Conservation (phyloP, 92 coral and sea anemone species). For the Anthopleura xanthogrammica region DNA sequence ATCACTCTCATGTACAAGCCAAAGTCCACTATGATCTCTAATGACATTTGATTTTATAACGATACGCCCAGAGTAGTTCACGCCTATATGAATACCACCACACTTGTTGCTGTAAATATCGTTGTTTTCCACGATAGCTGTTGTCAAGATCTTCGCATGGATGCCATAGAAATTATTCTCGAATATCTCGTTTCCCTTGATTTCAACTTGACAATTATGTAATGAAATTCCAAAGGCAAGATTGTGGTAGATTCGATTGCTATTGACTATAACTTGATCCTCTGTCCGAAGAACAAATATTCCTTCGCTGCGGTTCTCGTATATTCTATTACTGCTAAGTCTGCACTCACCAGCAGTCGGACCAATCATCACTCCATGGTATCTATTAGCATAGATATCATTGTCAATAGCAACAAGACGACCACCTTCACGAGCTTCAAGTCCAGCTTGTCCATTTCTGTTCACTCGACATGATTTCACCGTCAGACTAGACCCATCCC, state of each 20-base stretch:
- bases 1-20: conserved; percentile 17
- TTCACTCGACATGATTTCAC: conserved; percentile 44
- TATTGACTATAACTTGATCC: conserved; percentile 5
- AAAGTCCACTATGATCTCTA: conserved; percentile 56
- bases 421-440: conserved; percentile 68
- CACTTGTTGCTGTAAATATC: conserved; percentile 54
- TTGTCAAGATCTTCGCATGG: conserved; percentile 32
- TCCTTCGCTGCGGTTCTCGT: conserved; percentile 62
- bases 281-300: conserved; percentile 4
- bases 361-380: conserved; percentile 56
- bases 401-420: conserved; percentile 37
- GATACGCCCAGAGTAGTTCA: conserved; percentile 48
- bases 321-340: conserved; percentile 38
- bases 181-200: conserved; percentile 45
- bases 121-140: conserved; percentile 37
- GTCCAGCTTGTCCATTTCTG: conserved; percentile 61
- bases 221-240: conserved; percentile 61
- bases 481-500: conserved; percentile 32
- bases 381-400: conserved; percentile 46
- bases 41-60: conserved; percentile 35
- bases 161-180: conserved; percentile 62
- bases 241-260: conserved; percentile 66
- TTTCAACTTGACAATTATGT: conserved; percentile 14
- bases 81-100: conserved; percentile 53
- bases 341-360: conserved; percentile 48